These are phyloP conservation scores for Diprion similis DNA, from an alignment of 1,140 invertebrate species.

Conservation along the genomic window DNA sequence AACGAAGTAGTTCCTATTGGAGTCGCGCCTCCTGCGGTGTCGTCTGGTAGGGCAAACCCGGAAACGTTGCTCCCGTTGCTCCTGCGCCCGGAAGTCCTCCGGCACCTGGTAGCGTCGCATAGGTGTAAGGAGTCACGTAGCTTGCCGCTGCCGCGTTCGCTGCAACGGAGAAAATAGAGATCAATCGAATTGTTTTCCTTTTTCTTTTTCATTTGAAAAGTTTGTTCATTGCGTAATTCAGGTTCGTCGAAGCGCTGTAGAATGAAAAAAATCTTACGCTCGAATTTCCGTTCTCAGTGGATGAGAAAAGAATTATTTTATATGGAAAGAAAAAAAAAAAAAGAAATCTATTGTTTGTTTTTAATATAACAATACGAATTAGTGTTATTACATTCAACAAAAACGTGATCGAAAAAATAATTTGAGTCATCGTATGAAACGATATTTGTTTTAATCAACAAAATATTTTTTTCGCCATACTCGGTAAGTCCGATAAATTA, in stretches of 20 bases:
- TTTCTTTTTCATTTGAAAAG: neutral
- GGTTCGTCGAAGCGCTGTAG: neutral
- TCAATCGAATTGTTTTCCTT: neutral
- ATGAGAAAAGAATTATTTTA: no score
- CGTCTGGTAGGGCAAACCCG: slow-evolving; percentile 70
- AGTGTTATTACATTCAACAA: no score
- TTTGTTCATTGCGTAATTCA: no score
- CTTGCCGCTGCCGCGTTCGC: slow-evolving; percentile 66
- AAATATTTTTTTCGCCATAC: no score
- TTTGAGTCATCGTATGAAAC: no score
- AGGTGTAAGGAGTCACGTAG: slow-evolving; percentile 76
- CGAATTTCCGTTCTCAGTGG: neutral
- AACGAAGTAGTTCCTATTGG: slow-evolving; percentile 51
- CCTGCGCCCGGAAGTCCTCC: slow-evolving; percentile 63
- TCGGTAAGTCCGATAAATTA: no score
- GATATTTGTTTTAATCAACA: no score
- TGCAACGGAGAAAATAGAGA: slow-evolving; percentile 34
- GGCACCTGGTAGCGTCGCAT: slow-evolving; percentile 68
- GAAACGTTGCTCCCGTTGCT: slow-evolving; percentile 61
- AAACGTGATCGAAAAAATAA: no score
- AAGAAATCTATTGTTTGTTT: no score
- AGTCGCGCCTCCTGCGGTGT: slow-evolving; percentile 68
- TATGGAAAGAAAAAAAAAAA: no score
- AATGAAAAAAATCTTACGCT: neutral
- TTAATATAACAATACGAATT: no score